phyloP scores from a whole-genome alignment of 1,140 invertebrate genomes.

The Pectinophora gossypiella region DNA sequence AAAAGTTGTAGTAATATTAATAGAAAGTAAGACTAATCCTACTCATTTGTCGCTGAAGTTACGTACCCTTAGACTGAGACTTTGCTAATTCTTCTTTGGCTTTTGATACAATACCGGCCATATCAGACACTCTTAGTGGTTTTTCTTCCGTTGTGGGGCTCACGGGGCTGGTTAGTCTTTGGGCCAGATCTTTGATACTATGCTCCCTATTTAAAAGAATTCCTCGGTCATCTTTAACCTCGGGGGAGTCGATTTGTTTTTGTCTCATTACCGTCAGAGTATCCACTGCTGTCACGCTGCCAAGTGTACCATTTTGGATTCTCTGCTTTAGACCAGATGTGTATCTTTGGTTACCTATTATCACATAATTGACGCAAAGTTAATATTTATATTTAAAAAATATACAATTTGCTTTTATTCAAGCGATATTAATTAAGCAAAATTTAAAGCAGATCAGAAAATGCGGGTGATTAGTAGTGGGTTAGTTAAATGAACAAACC shows the following conservation, averaged over 20 bases:
- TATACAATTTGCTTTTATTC: neutral
- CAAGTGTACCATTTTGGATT: slow-evolving; percentile 73
- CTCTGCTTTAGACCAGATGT: slow-evolving; percentile 77
- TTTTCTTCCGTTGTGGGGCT: slow-evolving; percentile 70
- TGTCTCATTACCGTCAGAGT: slow-evolving; percentile 42
- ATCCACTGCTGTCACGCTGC: slow-evolving; percentile 52
- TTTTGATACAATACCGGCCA: slow-evolving; percentile 93
- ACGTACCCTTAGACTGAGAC: slow-evolving; percentile 82
- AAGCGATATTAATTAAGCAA: neutral
- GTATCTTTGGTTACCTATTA: slow-evolving; percentile 70
- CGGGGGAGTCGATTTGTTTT: slow-evolving; percentile 43
- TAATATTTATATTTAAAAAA: neutral
- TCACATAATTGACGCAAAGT: neutral
- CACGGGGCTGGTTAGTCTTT: slow-evolving; percentile 82
- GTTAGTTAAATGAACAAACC: slow-evolving; percentile 65
- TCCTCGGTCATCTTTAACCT: slow-evolving; percentile 78
- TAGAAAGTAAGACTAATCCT: neutral
- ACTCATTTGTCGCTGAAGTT: too few relatives aligned
- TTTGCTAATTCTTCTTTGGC: slow-evolving; percentile 94
- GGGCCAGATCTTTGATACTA: slow-evolving; percentile 90
- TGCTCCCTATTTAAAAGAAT: slow-evolving; percentile 81
- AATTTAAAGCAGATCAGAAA: slow-evolving; percentile 8
- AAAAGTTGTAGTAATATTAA: neutral
- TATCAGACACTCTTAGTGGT: slow-evolving; percentile 83
- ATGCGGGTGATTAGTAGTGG: slow-evolving; percentile 35